Evolutionary conservation across 2,888 invertebrate species (phyloP).

Genomic region (Drosophila conformis): DNA sequence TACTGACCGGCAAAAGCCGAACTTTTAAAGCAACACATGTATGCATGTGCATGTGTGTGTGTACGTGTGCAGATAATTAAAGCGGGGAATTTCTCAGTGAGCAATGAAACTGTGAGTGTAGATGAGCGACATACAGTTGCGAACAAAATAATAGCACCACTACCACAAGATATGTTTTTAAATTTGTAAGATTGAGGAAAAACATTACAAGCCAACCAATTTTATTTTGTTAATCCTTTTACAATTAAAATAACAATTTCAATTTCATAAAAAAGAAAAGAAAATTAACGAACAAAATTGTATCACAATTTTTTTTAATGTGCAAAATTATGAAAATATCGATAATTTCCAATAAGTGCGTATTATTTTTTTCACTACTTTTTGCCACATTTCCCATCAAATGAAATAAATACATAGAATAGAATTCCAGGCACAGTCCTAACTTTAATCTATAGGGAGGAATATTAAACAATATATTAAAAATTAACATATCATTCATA

Average conservation of each 20-base stretch:
- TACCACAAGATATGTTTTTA: not conserved
- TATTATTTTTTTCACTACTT: too few relatives aligned
- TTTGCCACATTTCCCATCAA: too few relatives aligned
- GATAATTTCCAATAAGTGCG: too few relatives aligned
- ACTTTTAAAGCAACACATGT: not conserved
- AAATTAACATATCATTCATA: not conserved
- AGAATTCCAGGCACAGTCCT: too few relatives aligned
- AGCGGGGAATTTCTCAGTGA: conserved; percentile 36
- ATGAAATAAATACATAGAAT: too few relatives aligned
- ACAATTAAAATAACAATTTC: not conserved
- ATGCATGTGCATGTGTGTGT: not conserved
- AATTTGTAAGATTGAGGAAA: too few relatives aligned
- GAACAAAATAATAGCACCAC: not conserved
- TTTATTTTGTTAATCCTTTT: not conserved
- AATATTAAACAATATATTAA: not conserved
- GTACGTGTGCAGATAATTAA: not conserved
- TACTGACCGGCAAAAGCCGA: conserved; percentile 3
- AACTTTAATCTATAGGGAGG: not conserved
- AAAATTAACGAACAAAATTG: not conserved
- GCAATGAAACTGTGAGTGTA: not conserved
- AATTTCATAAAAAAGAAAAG: not conserved
- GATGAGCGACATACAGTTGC: not conserved
- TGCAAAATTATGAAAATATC: not conserved
- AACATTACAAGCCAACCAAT: not conserved
- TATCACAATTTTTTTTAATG: not conserved